These are phyloP conservation scores for Orchesella cincta DNA, from an alignment of 1,140 invertebrate species.

Conservation along the genomic window DNA sequence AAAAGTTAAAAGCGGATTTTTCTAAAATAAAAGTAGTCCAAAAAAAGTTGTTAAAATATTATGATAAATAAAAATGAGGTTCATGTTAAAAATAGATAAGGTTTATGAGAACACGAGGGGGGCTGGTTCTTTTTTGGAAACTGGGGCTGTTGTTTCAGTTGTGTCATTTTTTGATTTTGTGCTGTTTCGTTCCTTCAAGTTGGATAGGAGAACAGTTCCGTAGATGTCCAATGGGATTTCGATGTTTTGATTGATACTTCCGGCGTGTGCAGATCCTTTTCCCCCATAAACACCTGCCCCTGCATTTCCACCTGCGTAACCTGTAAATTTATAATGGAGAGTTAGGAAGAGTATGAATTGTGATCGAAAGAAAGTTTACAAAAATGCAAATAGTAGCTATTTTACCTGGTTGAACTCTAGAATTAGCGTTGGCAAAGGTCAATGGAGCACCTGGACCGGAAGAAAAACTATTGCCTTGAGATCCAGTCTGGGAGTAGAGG, in stretches of 20 bases:
- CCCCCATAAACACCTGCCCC: background rate
- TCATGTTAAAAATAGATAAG: no score
- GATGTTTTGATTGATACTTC: background rate
- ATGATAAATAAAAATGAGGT: no score
- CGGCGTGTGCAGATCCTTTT: background rate
- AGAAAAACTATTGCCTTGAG: background rate
- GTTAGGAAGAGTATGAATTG: no score
- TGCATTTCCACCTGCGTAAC: conserved; percentile 3
- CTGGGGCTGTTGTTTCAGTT: no score
- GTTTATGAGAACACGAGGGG: no score
- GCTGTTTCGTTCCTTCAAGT: background rate
- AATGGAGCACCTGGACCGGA: background rate
- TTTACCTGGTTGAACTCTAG: background rate
- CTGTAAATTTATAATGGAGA: background rate
- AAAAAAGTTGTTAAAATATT: no score
- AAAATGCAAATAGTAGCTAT: background rate
- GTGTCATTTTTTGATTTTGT: no score
- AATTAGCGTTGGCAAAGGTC: conserved; percentile 15
- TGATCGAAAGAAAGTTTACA: background rate
- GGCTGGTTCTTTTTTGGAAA: no score
- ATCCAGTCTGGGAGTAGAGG: background rate
- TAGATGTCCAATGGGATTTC: conserved; percentile 7
- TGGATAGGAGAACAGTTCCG: conserved; percentile 1
- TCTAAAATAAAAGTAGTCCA: no score
- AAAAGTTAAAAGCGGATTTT: no score